phyloP scores from a whole-genome alignment of 2,113 vertebrate genomes.

The western clawed frog (Xenopus tropicalis) region UCB_Xtro_10.0 CM004450.2:12309501-12310000 shows the following conservation, averaged over 20 bases:
- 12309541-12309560: no score
- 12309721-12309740: neutral
- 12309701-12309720: neutral
- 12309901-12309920: neutral
- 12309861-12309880: slow-evolving; percentile 7
- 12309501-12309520: no score
- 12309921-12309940: slow-evolving; percentile 12
- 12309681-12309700: no score
- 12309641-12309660: slow-evolving; percentile 4
- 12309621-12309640: no score
- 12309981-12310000: slow-evolving; percentile 29
- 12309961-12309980: slow-evolving; percentile 23
- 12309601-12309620: no score
- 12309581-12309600: no score
- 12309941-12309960: slow-evolving; percentile 24
- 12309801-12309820: neutral
- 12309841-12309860: neutral
- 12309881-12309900: slow-evolving; percentile 24
- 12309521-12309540: no score
- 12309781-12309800: slow-evolving; percentile 14
- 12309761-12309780: slow-evolving; percentile 39
- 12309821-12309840: neutral
- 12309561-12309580: no score
- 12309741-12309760: slow-evolving; percentile 37
- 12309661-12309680: neutral